phyloP scores from a whole-genome alignment of 1,140 invertebrate species.

The Coenobita brevimanus region DNA sequence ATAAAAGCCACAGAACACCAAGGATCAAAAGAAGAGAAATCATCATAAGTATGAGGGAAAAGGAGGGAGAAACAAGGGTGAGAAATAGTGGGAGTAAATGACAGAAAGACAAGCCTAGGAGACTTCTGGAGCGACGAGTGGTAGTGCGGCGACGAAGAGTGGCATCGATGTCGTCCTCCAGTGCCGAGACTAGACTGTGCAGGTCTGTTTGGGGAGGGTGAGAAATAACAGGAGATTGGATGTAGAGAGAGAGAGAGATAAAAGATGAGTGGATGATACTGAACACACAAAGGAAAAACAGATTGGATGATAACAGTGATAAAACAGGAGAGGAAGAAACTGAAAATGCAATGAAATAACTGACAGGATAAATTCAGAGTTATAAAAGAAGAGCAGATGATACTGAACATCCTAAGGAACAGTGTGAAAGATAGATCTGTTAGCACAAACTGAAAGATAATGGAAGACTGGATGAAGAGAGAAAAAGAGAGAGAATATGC shows the following conservation, averaged over 20 bases:
- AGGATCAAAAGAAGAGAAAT: too few species aligned
- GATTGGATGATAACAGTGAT: conserved; percentile 20
- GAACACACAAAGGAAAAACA: conserved; percentile 12
- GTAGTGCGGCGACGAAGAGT: conserved; percentile 30
- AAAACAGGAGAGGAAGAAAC: conserved; percentile 26
- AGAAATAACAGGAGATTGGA: not conserved
- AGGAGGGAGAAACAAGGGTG: conserved; percentile 15
- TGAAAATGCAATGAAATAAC: too few species aligned
- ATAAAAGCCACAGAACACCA: too few species aligned
- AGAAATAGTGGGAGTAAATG: not conserved
- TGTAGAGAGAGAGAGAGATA: conserved; percentile 20
- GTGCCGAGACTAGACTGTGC: conserved; percentile 56
- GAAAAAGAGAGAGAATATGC: too few species aligned
- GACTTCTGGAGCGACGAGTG: conserved; percentile 54
- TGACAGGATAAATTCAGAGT: too few species aligned
- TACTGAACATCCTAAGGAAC: too few species aligned
- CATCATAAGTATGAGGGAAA: too few species aligned
- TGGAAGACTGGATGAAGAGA: too few species aligned
- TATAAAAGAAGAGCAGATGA: too few species aligned
- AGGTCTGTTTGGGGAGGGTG: conserved; percentile 27
- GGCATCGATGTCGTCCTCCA: conserved; percentile 56
- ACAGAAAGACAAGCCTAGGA: conserved; percentile 55
- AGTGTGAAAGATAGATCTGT: too few species aligned
- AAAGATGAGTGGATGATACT: conserved; percentile 4
- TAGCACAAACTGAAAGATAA: too few species aligned